A percentile compares a stretch with the other conserved stretches of the same genome.
Conservation (phyloP, 2,113 vertebrate species). For the Motacilla tschutschensis region DNA sequence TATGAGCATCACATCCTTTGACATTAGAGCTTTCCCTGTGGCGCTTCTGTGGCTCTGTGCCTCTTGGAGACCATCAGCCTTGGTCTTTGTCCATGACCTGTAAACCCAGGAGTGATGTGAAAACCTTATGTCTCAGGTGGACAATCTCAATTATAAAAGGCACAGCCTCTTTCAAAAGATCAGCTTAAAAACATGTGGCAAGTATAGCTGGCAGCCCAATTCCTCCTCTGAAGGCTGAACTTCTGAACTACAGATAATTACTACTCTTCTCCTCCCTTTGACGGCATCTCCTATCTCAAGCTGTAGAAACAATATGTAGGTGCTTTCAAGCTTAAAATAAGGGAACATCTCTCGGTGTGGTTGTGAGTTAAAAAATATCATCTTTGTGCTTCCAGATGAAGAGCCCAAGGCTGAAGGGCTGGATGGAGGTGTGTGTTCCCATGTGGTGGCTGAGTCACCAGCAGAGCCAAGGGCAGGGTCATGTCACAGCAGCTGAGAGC, state of each 20-base stretch:
- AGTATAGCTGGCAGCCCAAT: not conserved
- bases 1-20: rapidly evolving
- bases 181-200: not conserved
- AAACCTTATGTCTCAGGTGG: not conserved
- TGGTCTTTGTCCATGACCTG: not conserved
- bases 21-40: not conserved
- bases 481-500: not conserved
- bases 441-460: not conserved
- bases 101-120: not conserved
- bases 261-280: not conserved
- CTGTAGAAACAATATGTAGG: not conserved
- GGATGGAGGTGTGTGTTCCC: not conserved
- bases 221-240: slow-evolving; percentile 8
- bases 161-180: not conserved
- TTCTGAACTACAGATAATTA: slow-evolving; percentile 18
- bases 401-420: not conserved
- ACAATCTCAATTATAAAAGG: not conserved
- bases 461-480: not conserved
- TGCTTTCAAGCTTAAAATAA: slow-evolving; percentile 9
- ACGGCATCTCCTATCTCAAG: not conserved
- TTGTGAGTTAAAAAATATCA: not conserved
- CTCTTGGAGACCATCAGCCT: not conserved
- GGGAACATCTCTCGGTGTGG: not conserved
- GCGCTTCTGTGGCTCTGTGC: rapidly evolving
- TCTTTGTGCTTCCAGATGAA: not conserved